Percentiles rank a stretch among this genome's conserved stretches.
Conservation (phyloP, 1,140 invertebrate species). For the Lepidotrigona ventralis region DNA sequence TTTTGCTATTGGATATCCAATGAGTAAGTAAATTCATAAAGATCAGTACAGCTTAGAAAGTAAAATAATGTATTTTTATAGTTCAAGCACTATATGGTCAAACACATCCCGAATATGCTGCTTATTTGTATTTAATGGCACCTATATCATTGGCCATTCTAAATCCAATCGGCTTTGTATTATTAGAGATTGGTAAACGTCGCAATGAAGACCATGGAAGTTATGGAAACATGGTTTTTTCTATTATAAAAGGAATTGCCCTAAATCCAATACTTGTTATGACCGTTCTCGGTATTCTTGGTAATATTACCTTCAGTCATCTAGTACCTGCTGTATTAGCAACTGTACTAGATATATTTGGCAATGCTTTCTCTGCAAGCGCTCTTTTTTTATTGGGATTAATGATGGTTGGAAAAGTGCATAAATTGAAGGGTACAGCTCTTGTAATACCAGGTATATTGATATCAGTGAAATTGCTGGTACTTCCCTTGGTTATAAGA, state of each 20-base stretch:
- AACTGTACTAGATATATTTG: conserved; percentile 89
- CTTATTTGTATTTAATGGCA: conserved; percentile 95
- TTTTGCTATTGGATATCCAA: conserved; percentile 98
- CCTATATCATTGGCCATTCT: conserved; percentile 96
- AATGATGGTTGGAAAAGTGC: conserved; percentile 95
- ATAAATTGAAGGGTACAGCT: conserved; percentile 87
- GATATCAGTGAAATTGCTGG: conserved; percentile 93
- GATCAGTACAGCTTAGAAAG: background rate
- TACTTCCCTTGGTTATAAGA: conserved; percentile 92
- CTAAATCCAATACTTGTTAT: conserved; percentile 95
- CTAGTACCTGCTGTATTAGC: conserved; percentile 87
- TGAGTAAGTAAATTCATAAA: conserved; percentile 84
- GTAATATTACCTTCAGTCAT: conserved; percentile 91
- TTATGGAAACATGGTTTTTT: conserved; percentile 73
- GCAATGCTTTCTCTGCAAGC: conserved; percentile 93
- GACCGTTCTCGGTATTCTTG: conserved; percentile 94
- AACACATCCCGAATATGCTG: conserved; percentile 93
- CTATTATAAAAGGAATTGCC: conserved; percentile 85
- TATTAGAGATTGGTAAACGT: conserved; percentile 92
- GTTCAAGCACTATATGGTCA: conserved; percentile 87
- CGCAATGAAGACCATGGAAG: conserved; percentile 57
- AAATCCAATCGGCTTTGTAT: conserved; percentile 94
- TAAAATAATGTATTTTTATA: conserved; percentile 76
- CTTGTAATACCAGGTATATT: conserved; percentile 91
- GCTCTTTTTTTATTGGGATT: conserved; percentile 95